Evolutionary conservation across 2,888 invertebrate genomes (phyloP), one percentile per base, ranked within the genome.

Genomic region (Eupsilia transversa): DNA sequence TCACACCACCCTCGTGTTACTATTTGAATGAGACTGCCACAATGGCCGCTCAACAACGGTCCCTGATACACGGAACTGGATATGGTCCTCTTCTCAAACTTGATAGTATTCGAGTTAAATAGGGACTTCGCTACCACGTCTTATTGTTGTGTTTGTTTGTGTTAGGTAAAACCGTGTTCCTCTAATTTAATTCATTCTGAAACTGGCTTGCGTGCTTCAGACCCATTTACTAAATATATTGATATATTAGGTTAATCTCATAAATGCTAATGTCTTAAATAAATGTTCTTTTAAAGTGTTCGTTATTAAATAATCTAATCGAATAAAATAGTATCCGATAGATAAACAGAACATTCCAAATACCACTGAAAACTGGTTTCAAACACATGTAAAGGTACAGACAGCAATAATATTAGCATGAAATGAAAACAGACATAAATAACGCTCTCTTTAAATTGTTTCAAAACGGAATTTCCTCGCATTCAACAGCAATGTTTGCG

Each of bases 1-100:
- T 82, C 81, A 88, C 87, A 86, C 84, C 82, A 79, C 87, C 81
- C 86, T 82, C 67, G 78, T 72, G 77, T 79, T 75, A 76, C 80
- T 80, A 77, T 82, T 83, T 87, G 78, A 85, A 87, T 87, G 86
- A 76, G 72, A 56, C 74, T 63, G 70, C 63, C 77, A 87, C 88
- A 88, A 87, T 88, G 76, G 63, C 35, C 72, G 78, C 66, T 69
- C 71, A 52, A 82, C 82, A 79, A 79, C 71, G 73, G 72, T 72
- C 84, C 73, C 83, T 76, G 80, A 67, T 87, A 85, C 86, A 76
- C 63, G 82, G 82, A 82, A 86, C 82, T 79, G 77, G 77, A 66
- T 73, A 78, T 74, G 79, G 74, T 74, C 60, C 67, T 76, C 78
- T 72, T 76, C 76, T 70, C 77, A 61, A 80, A 80, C 79, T 86